Evolutionary conservation across 2,888 invertebrate species (phyloP).

Genomic region (Drosophila demipolita): DNA sequence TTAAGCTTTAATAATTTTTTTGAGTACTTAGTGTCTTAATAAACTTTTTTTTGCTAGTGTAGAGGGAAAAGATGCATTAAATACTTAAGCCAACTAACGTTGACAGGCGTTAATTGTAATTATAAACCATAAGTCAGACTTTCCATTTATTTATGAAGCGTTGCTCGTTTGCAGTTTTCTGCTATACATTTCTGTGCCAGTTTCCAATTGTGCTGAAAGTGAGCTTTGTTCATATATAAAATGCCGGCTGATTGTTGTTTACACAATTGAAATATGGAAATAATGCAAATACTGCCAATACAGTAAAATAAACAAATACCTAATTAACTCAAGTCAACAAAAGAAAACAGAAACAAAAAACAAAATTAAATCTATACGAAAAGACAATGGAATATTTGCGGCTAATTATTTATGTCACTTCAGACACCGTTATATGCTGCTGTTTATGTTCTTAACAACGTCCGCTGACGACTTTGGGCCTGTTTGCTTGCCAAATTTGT

Average conservation of each 20-base stretch:
- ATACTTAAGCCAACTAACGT: slow-evolving; percentile 23
- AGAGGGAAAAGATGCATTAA: slow-evolving; percentile 25
- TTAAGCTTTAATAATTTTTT: not conserved
- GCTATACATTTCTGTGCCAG: slow-evolving; percentile 21
- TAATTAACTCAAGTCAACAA: slow-evolving; percentile 31
- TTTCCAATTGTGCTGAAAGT: slow-evolving; percentile 42
- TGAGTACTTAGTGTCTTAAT: not conserved
- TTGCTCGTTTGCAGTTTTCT: slow-evolving; percentile 21
- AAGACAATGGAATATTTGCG: slow-evolving; percentile 6
- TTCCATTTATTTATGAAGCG: slow-evolving; percentile 54
- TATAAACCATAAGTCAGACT: slow-evolving; percentile 53
- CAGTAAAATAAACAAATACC: slow-evolving; percentile 17
- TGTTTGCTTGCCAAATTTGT: slow-evolving; percentile 38
- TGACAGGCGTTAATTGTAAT: slow-evolving; percentile 53
- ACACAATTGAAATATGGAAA: slow-evolving; percentile 40
- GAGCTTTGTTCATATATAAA: slow-evolving; percentile 13
- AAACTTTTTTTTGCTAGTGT: slow-evolving; percentile 26
- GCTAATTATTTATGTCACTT: slow-evolving; percentile 26
- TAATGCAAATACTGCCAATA: slow-evolving; percentile 12
- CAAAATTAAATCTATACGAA: slow-evolving; percentile 16
- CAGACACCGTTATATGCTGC: slow-evolving; percentile 18
- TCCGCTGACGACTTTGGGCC: slow-evolving; percentile 26
- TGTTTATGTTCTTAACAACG: slow-evolving; percentile 46
- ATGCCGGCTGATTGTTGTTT: slow-evolving; percentile 32
- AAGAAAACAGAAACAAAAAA: slow-evolving; percentile 13